Percentiles rank a stretch among this genome's conserved stretches.
Evolutionary conservation across 1,140 invertebrate genomes (phyloP).

Genomic region (Penaeus japonicus): DNA sequence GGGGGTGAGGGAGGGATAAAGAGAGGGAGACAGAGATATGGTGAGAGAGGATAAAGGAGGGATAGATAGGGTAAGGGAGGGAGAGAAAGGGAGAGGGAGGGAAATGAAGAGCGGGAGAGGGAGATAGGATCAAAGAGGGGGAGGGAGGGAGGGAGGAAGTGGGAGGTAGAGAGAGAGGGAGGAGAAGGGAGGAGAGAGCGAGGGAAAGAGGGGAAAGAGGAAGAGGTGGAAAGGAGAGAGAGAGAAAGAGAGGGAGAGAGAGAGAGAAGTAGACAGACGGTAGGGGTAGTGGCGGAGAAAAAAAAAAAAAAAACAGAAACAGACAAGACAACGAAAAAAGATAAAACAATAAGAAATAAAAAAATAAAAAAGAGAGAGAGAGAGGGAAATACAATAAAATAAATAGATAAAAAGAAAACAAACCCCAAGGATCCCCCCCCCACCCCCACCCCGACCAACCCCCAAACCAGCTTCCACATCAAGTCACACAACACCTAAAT

Average conservation of each 20-base stretch:
- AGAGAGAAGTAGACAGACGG: too few relatives aligned
- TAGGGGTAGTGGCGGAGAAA: too few relatives aligned
- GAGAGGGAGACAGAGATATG: not conserved
- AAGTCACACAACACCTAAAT: too few relatives aligned
- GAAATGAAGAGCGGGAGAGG: too few relatives aligned
- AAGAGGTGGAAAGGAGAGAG: not conserved
- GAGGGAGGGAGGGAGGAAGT: not conserved
- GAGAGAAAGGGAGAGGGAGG: not conserved
- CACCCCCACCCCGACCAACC: not conserved
- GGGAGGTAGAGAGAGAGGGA: not conserved
- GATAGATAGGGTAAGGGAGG: slow-evolving; percentile 19
- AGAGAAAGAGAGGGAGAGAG: not conserved
- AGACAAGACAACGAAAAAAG: too few relatives aligned
- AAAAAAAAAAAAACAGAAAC: too few relatives aligned
- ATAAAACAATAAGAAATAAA: too few relatives aligned
- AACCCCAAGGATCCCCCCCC: not conserved
- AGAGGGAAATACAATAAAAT: too few relatives aligned
- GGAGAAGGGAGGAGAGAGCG: not conserved
- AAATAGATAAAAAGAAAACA: too few relatives aligned
- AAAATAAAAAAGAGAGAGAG: too few relatives aligned
- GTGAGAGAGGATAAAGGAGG: slow-evolving; percentile 8
- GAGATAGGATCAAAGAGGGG: not conserved
- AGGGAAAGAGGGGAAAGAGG: not conserved
- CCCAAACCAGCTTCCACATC: too few relatives aligned
- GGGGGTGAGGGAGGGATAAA: not conserved